Evolutionary conservation across 2,888 invertebrate species (phyloP), one percentile per base, ranked within the genome.

Genomic region (Dilophus febrilis): DNA sequence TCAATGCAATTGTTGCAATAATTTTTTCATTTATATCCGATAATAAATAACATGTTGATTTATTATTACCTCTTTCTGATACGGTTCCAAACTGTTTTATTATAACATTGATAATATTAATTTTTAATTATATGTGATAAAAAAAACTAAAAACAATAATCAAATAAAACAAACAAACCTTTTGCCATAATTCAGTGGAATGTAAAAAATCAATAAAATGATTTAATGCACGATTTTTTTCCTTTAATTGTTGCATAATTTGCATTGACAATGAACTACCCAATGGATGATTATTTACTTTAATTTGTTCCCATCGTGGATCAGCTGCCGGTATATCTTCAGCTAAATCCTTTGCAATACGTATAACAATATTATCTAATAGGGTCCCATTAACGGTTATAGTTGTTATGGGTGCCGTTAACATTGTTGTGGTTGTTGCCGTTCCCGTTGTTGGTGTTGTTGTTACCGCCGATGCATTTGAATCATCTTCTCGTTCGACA

Each of bases 311-410:
- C 71, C 72, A 71, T 49, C 53, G 55, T 1, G 92, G 92, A 68
- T 94, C 94, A 12, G 84, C 78, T 1, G 82, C 78, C 2, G 92
- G 91, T 47, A 78, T 74, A 61, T 92, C 91, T 56, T 92, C 83
- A 40, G 90, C 71, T 50, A 91, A 67, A 55, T 85, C 81, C 43
- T 70, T 66, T 42, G 84, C 83, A 19, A 87, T 72, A 39, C 66
- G 63, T 12, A 76, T 58, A n/a, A 80, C 71, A 37, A 74, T 64
- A 45, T 68, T 68, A 52, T 73, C 72, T 35, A 75, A 53, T 27
- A 37, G 22, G 4, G 22, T 22, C 4, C 22, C 29, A 59, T 55
- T 3, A 58, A 53, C 2, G 57, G 54, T 16, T 58, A 57, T 33
- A 57, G 8, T 28, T 30, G 36, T 13, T 45, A 48, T 13, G 46